These are phyloP conservation scores for Bubo blakistoni DNA, from an alignment of 2,113 vertebrate genomes.

Conservation along the genomic window DNA sequence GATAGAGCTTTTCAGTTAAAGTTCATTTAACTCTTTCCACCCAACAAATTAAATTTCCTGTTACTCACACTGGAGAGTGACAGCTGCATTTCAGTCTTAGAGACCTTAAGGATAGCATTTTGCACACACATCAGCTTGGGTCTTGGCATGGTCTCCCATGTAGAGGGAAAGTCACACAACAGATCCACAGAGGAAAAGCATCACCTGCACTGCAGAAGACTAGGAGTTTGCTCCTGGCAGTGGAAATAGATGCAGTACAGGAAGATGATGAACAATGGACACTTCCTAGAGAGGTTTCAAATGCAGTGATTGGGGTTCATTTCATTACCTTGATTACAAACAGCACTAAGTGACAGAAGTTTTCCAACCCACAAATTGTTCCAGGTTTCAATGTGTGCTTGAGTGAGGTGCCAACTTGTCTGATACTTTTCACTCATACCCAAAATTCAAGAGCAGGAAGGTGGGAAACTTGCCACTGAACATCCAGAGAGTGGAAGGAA, in stretches of 20 bases:
- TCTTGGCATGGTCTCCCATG: background rate
- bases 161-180: rapidly evolving
- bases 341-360: background rate
- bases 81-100: conserved; percentile 36
- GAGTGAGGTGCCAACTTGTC: background rate
- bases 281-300: background rate
- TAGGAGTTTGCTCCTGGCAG: background rate
- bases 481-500: rapidly evolving
- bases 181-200: background rate
- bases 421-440: rapidly evolving
- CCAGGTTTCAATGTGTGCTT: rapidly evolving
- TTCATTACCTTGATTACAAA: background rate
- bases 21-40: conserved; percentile 92
- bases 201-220: rapidly evolving
- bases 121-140: background rate
- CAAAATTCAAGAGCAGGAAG: background rate
- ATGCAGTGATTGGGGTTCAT: rapidly evolving
- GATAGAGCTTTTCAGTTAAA: conserved; percentile 84
- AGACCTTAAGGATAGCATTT: background rate
- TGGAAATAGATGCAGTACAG: rapidly evolving
- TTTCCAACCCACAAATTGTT: background rate
- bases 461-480: background rate
- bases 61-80: conserved; percentile 47
- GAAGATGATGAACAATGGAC: rapidly evolving
- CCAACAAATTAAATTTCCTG: conserved; percentile 76